Evolutionary conservation across 1,140 invertebrate genomes (phyloP), one percentile per base, ranked within the genome.

Genomic region (Drosophila tropicalis): DNA sequence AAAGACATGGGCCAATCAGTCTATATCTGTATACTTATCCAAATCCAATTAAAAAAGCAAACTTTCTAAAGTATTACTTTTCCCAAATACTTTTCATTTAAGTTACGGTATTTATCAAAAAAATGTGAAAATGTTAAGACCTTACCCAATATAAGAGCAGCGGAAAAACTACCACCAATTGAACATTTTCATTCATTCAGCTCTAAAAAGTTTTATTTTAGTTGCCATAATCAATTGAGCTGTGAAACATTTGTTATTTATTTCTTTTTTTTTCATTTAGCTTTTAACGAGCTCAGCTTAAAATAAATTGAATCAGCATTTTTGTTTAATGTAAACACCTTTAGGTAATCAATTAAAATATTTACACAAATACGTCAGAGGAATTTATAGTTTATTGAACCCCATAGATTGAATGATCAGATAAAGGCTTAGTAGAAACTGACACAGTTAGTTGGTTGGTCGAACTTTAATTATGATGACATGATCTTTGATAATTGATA

Each of bases 301-400:
- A 51, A 51, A 51, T 51, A 19, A 51, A 19, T 51, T 51, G 44
- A 51, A 22, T 51, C 44, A 51, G 44, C 44, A 51, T 4, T 51
- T 29, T 51, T 10, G 12, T 51, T 51, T 5, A 12, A 22, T 51
- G 44, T 22, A 22, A 51, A 51, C 44, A 47, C 7, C 15, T 47
- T 47, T 19, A 51, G 44, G 9, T 51, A 19, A 51, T 51, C 19
- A 51, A 51, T 22, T 22, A 51, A 51, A 51, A 51, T 22, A 51
- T 22, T 12, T 51, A 51, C 44, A 51, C 17, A 51, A 22, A 51
- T 51, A 51, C 17, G 17, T 51, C 17, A 51, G 17, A 22, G 7
- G 9, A 2, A 51, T 12, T 51, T 1, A 51, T 51, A 22, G 44
- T 51, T 51, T 51, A 51, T 51, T 51, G 44, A 51, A n/a, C n/a